Percentiles rank a stretch among this genome's conserved stretches.
Evolutionary conservation across 1,140 invertebrate species (phyloP).

Genomic region (Heliconius congener): DNA sequence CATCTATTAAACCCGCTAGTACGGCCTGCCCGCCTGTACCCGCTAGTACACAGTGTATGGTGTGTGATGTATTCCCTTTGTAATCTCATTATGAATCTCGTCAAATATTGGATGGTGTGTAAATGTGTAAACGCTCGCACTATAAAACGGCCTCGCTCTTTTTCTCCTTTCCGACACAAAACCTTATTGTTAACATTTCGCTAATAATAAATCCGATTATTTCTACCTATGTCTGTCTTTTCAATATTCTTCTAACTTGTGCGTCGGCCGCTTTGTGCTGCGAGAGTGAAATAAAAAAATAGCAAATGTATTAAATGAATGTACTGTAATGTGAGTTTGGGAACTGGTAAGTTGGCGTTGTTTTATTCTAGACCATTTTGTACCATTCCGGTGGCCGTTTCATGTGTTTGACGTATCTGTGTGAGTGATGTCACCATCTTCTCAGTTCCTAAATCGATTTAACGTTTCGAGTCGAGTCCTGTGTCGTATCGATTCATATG

Average conservation of each 20-base stretch:
- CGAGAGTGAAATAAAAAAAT: constrained; percentile 64
- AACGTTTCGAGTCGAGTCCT: constrained; percentile 33
- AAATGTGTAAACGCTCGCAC: constrained; percentile 50
- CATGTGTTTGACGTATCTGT: constrained; percentile 57
- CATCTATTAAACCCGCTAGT: constrained; percentile 75
- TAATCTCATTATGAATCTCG: constrained; percentile 79
- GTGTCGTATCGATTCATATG: constrained; percentile 69
- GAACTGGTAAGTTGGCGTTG: constrained; percentile 41
- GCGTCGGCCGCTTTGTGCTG: constrained; percentile 37
- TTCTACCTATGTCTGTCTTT: constrained; percentile 21
- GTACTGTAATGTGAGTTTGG: constrained; percentile 42
- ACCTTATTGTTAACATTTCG: constrained; percentile 22
- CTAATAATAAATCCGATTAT: constrained; percentile 21
- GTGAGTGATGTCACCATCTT: constrained; percentile 38
- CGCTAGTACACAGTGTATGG: constrained; percentile 12
- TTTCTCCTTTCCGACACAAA: constrained; percentile 26
- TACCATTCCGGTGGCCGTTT: constrained; percentile 55
- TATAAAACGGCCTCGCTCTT: constrained; percentile 38
- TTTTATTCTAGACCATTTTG: constrained; percentile 60
- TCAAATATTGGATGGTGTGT: constrained; percentile 76
- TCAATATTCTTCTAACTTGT: neutral
- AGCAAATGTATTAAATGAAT: constrained; percentile 64
- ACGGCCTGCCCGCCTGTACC: constrained; percentile 52
- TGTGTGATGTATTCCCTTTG: constrained; percentile 54
- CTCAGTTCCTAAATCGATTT: constrained; percentile 37